Evolutionary conservation across 2,888 invertebrate genomes (phyloP).

Genomic region (Asteroscopus sphinx): DNA sequence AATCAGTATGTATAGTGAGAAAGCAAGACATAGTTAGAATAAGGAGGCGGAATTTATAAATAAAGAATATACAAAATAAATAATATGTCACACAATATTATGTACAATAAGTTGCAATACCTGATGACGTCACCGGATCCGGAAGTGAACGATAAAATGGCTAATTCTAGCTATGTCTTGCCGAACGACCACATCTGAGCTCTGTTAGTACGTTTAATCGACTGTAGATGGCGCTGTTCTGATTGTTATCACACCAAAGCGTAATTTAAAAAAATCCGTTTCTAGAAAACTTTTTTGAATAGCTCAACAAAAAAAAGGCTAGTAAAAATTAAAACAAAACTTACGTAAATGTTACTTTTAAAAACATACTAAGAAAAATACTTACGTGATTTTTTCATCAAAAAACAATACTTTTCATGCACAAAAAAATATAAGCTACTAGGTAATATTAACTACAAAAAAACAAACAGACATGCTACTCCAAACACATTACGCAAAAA

Average conservation of each 20-base stretch:
- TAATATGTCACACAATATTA: conserved; percentile 62
- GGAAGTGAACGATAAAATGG: conserved; percentile 49
- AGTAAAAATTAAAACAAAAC: not conserved
- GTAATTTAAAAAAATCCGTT: conserved; percentile 58
- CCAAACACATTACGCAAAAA: conserved; percentile 8
- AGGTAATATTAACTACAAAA: conserved; percentile 17
- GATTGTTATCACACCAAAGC: conserved; percentile 67
- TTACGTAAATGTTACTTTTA: not conserved
- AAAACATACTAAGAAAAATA: conserved; percentile 15
- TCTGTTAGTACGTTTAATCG: conserved; percentile 78
- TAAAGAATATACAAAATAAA: conserved; percentile 63
- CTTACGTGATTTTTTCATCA: conserved; percentile 30
- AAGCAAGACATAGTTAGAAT: conserved; percentile 89
- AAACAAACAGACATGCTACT: conserved; percentile 30
- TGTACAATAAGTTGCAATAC: conserved; percentile 65
- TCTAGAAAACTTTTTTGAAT: conserved; percentile 36
- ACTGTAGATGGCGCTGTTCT: conserved; percentile 57
- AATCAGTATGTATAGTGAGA: conserved; percentile 67
- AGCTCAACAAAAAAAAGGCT: not conserved
- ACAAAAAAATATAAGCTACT: conserved; percentile 23
- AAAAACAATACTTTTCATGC: conserved; percentile 33
- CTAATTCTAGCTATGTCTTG: conserved; percentile 85
- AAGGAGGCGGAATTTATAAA: conserved; percentile 70
- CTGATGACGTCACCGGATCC: conserved; percentile 73
- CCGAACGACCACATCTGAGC: conserved; percentile 88